Percentiles rank a stretch among this genome's conserved stretches.
These are phyloP conservation scores for Microtus richardsoni DNA, from an alignment of 2,113 vertebrate species.

Conservation along the genomic window DNA sequence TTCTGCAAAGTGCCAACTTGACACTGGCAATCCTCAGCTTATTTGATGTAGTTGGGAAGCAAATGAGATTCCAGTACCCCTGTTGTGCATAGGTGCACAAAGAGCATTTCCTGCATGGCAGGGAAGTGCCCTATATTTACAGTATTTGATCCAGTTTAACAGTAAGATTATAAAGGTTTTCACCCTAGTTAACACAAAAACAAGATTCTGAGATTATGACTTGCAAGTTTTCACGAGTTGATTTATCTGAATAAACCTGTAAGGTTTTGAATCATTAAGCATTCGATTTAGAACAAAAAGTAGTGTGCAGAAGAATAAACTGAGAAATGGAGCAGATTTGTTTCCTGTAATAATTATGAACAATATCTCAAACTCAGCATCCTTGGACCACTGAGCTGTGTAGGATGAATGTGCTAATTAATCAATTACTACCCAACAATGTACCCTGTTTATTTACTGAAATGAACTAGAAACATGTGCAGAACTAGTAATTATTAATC, in stretches of 20 bases:
- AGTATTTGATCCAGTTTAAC: slow-evolving; percentile 42
- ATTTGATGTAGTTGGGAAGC: slow-evolving; percentile 76
- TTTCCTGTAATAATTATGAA: slow-evolving; percentile 81
- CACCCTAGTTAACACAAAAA: slow-evolving; percentile 42
- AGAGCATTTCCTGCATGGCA: slow-evolving; percentile 67
- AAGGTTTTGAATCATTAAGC: slow-evolving; percentile 76
- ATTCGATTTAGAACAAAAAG: slow-evolving; percentile 50
- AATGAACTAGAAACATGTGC: slow-evolving; percentile 69
- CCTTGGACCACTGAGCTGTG: slow-evolving; percentile 79
- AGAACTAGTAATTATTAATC: slow-evolving; percentile 86
- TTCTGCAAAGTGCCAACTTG: slow-evolving; percentile 55
- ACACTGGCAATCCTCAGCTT: slow-evolving; percentile 73
- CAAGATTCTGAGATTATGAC: slow-evolving; percentile 50
- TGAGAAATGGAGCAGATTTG: slow-evolving; percentile 75
- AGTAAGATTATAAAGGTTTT: neutral
- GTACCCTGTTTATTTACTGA: slow-evolving; percentile 81
- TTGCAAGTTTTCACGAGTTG: slow-evolving; percentile 47
- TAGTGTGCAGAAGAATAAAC: slow-evolving; percentile 66
- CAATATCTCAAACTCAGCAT: slow-evolving; percentile 84
- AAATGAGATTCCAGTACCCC: slow-evolving; percentile 77
- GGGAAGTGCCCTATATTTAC: slow-evolving; percentile 75
- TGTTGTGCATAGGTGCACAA: slow-evolving; percentile 66
- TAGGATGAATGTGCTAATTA: slow-evolving; percentile 84
- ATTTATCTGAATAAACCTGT: slow-evolving; percentile 78
- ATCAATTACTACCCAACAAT: slow-evolving; percentile 83